These are phyloP conservation scores for Micronisus gabar DNA, from an alignment of 2,113 vertebrate species.

Conservation along the genomic window DNA sequence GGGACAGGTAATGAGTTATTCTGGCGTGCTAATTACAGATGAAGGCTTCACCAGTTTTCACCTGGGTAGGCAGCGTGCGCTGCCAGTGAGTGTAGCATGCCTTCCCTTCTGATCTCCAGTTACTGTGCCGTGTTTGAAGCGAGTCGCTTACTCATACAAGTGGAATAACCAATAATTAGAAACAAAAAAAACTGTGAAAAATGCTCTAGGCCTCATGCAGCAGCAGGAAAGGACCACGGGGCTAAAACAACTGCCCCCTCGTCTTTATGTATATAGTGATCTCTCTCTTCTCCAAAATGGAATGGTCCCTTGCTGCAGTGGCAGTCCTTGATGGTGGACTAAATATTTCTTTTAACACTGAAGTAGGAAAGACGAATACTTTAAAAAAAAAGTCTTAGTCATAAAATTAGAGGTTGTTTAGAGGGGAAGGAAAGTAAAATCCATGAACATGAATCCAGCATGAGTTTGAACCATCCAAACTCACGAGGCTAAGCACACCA, in stretches of 20 bases:
- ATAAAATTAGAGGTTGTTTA: not conserved
- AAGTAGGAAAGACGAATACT: not conserved
- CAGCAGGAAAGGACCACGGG: not conserved
- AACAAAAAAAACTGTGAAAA: not conserved
- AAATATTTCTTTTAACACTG: not conserved
- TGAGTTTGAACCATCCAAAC: not conserved
- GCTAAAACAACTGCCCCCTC: not conserved
- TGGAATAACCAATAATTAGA: not conserved
- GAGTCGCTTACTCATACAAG: not conserved
- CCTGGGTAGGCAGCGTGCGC: not conserved
- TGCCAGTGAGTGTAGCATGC: not conserved
- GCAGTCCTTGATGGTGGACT: not conserved
- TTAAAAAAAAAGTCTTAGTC: not conserved
- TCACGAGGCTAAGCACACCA: not conserved
- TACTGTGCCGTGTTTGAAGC: not conserved
- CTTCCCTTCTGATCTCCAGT: not conserved
- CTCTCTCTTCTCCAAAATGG: not conserved
- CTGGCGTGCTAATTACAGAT: not conserved
- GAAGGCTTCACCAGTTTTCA: not conserved
- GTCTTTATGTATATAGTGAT: not conserved
- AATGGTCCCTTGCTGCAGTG: not conserved
- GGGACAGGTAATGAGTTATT: constrained; percentile 77
- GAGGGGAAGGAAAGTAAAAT: not conserved
- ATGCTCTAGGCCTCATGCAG: not conserved
- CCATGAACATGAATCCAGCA: not conserved